These are phyloP conservation scores for Xiphorhynchus erythropygius DNA, from an alignment of 2,797 vertebrate species.

Conservation along the genomic window DNA sequence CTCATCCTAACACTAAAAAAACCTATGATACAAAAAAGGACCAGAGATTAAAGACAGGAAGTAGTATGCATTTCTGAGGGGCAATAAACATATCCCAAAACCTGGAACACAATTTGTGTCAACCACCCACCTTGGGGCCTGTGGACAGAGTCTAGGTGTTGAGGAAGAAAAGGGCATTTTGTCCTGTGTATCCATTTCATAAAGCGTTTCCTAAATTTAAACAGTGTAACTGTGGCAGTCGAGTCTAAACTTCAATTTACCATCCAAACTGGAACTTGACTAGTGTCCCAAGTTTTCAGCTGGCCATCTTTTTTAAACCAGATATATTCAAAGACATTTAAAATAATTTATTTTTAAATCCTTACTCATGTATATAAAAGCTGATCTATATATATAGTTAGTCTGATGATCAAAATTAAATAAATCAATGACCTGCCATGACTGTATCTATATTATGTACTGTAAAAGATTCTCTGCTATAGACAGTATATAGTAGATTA, in stretches of 20 bases:
- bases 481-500: neutral
- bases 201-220: neutral
- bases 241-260: neutral
- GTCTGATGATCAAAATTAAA: neutral
- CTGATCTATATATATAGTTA: neutral
- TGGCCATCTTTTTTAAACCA: neutral
- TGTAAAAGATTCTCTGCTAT: neutral
- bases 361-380: neutral
- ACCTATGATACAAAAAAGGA: neutral
- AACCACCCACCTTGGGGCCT: neutral
- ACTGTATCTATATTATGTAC: neutral
- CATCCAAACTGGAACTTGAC: neutral
- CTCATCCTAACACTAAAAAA: neutral
- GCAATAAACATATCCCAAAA: neutral
- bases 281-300: neutral
- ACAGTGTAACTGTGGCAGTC: neutral
- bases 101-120: neutral
- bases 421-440: neutral
- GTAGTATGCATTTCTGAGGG: neutral
- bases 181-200: neutral
- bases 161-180: neutral
- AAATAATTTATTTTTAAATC: neutral
- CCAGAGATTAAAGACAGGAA: neutral
- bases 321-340: neutral
- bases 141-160: neutral